phyloP scores from a whole-genome alignment of 2,797 vertebrate genomes.

The Ispidina lecontei region DNA sequence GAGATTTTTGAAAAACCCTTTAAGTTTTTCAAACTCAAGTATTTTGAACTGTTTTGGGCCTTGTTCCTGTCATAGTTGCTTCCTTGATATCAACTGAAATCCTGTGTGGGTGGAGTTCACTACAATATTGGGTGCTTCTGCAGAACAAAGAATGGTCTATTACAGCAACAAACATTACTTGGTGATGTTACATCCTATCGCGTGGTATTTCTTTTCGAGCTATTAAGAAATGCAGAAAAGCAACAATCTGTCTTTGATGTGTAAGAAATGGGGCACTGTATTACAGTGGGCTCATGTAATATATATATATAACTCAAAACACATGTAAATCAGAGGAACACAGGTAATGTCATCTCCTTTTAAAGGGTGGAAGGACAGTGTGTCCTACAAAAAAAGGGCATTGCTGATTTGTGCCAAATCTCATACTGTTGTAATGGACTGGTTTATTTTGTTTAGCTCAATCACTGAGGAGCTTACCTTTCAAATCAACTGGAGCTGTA shows the following conservation, averaged over 20 bases:
- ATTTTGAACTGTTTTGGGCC: background rate
- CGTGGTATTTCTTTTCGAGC: background rate
- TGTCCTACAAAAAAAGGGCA: background rate
- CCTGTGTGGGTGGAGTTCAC: background rate
- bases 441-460: constrained; percentile 13
- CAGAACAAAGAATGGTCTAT: background rate
- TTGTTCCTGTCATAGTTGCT: background rate
- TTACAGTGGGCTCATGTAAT: background rate
- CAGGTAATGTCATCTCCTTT: background rate
- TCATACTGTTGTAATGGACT: background rate
- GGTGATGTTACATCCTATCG: background rate
- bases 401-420: background rate
- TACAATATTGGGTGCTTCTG: background rate
- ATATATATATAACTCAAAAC: background rate
- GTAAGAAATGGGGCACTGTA: background rate
- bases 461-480: constrained; percentile 7
- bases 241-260: background rate
- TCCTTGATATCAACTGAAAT: background rate
- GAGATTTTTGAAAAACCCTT: background rate
- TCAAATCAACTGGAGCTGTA: constrained; percentile 11
- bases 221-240: background rate
- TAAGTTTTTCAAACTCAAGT: background rate
- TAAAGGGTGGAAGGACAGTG: background rate
- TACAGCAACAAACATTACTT: background rate
- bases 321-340: background rate